Evolutionary conservation across 2,888 invertebrate genomes (phyloP), one percentile per base, ranked within the genome.

Genomic region (Sisyra terminalis): DNA sequence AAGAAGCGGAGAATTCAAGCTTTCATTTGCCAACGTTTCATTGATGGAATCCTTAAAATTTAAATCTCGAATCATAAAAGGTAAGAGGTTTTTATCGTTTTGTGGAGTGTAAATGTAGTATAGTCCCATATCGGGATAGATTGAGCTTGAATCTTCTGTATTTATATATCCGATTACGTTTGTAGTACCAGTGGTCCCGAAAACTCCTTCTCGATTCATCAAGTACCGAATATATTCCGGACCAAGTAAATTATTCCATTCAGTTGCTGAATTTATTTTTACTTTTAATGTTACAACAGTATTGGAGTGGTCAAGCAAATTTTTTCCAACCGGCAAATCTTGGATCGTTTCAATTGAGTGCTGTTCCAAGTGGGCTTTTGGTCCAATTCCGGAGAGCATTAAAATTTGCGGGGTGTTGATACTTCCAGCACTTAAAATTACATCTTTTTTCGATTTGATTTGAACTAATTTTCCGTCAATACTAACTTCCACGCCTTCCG

Each of bases 351-450:
- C 44, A 36, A 67, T 57, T 7, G 52, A 50, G 8, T 58, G 50
- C 34, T 59, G 52, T 50, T 61, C 0, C 7, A 24, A 24, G 7
- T 24, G 24, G 7, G 3, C 24, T 24, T 7, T 24, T 5, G 24
- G 24, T 5, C 74, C 74, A 8, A 79, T 63, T 1, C 81, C 81
- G 1, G 78, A 78, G 10, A 80, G 57, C 72, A 80, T 70, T 35
- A 83, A 59, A 4, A 83, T 51, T 52, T 82, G 78, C 0, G 81
- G 76, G 2, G 73, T 69, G 49, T 71, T 76, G 39, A 82, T 65
- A 82, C 70, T 1, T 24, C 24, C 24, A 24, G 24, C 7, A 7
- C 24, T 24, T 5, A 24, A 7, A 24, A 24, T 24, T 24, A 24
- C 66, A 48, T 74, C 75, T 48, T 68, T 71, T 10, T 61, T 62